Conservation (phyloP, 2,888 invertebrate genomes). For the Xylota sylvarum region DNA sequence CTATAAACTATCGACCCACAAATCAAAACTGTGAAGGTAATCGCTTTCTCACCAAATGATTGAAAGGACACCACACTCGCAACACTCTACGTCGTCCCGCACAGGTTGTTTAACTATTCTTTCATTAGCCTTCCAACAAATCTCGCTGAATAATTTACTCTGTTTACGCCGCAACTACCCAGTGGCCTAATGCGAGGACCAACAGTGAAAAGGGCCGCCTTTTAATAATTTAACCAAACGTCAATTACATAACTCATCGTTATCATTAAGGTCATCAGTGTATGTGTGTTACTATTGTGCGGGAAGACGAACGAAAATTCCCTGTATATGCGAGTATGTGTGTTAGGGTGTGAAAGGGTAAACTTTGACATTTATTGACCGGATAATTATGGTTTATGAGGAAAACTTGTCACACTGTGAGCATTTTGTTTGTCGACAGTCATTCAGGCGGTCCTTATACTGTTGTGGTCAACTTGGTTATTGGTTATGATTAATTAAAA, state of each 20-base stretch:
- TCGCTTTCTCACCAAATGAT: constrained; percentile 1
- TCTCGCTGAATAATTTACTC: constrained; percentile 63
- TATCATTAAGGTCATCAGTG: constrained; percentile 73
- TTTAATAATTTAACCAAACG: constrained; percentile 71
- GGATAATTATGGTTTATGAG: constrained; percentile 74
- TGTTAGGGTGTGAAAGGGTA: constrained; percentile 58
- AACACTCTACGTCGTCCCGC: neutral
- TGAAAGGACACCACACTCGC: neutral
- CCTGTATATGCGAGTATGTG: constrained; percentile 16
- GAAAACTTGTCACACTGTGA: constrained; percentile 61
- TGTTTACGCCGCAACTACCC: neutral
- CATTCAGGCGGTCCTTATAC: constrained; percentile 10
- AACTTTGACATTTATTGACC: constrained; percentile 76
- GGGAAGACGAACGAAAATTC: constrained; percentile 21
- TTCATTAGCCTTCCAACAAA: constrained; percentile 34
- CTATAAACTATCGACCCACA: neutral
- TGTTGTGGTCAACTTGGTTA: constrained; percentile 30
- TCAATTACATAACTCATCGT: constrained; percentile 73
- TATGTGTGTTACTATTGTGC: constrained; percentile 13
- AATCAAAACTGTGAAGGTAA: neutral
- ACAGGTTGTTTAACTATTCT: constrained; percentile 11
- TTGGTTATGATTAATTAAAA: constrained; percentile 73
- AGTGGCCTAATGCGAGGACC: neutral
- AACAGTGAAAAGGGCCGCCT: constrained; percentile 12
- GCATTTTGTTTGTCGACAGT: constrained; percentile 15